Percentiles rank a stretch among this genome's conserved stretches.
Evolutionary conservation across 2,797 vertebrate genomes (phyloP).

Genomic region (Paedocypris micromegethes): DNA sequence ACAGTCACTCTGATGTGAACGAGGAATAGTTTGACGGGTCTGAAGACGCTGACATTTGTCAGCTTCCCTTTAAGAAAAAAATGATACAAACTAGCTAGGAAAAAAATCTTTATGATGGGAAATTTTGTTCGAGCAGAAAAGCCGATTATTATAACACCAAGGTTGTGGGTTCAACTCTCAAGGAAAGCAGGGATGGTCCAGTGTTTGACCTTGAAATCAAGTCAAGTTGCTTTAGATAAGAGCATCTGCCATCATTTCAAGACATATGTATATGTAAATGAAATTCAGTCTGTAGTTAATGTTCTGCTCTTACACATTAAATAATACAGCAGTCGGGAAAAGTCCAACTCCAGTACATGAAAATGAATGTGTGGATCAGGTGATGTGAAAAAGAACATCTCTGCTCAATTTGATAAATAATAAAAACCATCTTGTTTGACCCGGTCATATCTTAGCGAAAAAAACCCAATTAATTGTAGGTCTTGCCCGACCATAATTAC

Average conservation of each 20-base stretch:
- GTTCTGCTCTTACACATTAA: neutral
- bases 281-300: too few relatives aligned
- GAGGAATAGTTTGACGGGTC: neutral
- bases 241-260: too few relatives aligned
- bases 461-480: constrained; percentile 1
- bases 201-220: too few relatives aligned
- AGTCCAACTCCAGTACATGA: neutral
- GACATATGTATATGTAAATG: too few relatives aligned
- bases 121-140: too few relatives aligned
- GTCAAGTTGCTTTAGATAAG: too few relatives aligned
- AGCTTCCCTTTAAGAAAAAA: constrained; percentile 6
- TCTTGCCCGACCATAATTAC: constrained; percentile 9
- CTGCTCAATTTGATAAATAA: neutral
- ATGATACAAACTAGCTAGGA: neutral
- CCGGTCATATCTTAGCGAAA: neutral
- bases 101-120: neutral
- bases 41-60: constrained; percentile 19
- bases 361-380: constrained; percentile 2
- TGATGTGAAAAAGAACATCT: neutral
- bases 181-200: too few relatives aligned
- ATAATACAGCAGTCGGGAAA: neutral
- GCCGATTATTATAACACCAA: too few relatives aligned
- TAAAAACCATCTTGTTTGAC: constrained; percentile 2
- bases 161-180: too few relatives aligned
- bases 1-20: constrained; percentile 6